Evolutionary conservation across 2,888 invertebrate genomes (phyloP).

Genomic region (Sphaerophoria rueppellii): DNA sequence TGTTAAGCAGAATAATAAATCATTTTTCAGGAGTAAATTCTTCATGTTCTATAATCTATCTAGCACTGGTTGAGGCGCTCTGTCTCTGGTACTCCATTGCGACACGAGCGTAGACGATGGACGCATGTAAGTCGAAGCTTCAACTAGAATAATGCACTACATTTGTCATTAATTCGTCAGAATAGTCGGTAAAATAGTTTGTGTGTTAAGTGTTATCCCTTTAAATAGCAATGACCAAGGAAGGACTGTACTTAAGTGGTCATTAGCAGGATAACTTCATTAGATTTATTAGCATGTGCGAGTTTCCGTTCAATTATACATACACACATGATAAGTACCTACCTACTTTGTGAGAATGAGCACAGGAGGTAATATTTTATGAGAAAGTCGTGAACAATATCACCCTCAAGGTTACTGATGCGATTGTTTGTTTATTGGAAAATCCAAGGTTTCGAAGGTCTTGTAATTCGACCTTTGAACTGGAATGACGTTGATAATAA

Average conservation of each 20-base stretch:
- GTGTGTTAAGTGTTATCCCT: conserved; percentile 41
- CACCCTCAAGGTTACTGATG: conserved; percentile 52
- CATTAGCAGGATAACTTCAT: conserved; percentile 71
- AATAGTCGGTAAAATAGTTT: neutral
- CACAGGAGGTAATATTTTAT: conserved; percentile 37
- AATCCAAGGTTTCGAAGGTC: conserved; percentile 8
- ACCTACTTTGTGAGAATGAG: too few species aligned
- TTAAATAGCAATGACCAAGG: conserved; percentile 59
- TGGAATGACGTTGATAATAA: neutral
- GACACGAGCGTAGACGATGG: too few species aligned
- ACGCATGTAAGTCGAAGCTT: too few species aligned
- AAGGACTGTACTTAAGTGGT: conserved; percentile 60
- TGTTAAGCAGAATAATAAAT: conserved; percentile 57
- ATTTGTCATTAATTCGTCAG: conserved; percentile 46
- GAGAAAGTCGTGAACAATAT: conserved; percentile 50
- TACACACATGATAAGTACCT: too few species aligned
- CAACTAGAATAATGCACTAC: conserved; percentile 16
- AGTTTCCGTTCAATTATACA: neutral
- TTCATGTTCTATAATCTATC: neutral
- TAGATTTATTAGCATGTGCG: conserved; percentile 65
- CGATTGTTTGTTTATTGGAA: conserved; percentile 54
- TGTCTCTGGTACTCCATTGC: conserved; percentile 10
- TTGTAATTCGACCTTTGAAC: conserved; percentile 12
- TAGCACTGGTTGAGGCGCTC: neutral
- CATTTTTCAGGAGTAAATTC: conserved; percentile 58